Evolutionary conservation across 1,140 invertebrate species (phyloP).

Genomic region (Apis mellifera): DNA sequence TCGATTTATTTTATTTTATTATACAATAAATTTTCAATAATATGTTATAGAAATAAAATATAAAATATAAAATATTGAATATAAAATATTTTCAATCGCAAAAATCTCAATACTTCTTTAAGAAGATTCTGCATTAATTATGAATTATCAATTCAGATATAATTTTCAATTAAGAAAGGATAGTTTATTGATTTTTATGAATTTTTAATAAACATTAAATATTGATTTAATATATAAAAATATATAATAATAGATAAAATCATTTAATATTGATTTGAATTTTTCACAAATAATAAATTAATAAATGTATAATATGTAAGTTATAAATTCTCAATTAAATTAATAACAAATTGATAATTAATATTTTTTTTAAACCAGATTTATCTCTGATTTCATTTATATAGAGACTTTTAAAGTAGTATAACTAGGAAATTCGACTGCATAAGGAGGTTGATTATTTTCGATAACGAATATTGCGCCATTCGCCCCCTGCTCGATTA

Average conservation of each 20-base stretch:
- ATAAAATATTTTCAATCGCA: too few species aligned
- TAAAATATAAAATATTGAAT: too few species aligned
- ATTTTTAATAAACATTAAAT: background rate
- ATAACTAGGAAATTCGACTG: constrained; percentile 65
- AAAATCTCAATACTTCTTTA: too few species aligned
- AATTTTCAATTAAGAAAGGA: background rate
- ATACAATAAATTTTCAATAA: too few species aligned
- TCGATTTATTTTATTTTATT: too few species aligned
- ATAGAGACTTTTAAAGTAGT: constrained; percentile 28
- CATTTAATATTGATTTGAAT: background rate
- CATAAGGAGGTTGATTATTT: constrained; percentile 77
- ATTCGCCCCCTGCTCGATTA: constrained; percentile 77
- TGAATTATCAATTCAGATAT: background rate
- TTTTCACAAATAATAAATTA: background rate
- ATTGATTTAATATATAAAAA: too few species aligned
- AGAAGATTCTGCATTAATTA: background rate
- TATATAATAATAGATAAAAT: too few species aligned
- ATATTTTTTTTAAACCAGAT: too few species aligned
- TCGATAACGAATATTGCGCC: constrained; percentile 79
- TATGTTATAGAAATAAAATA: too few species aligned
- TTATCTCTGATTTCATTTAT: background rate
- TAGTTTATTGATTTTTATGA: constrained; percentile 1
- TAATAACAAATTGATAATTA: background rate
- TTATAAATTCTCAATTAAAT: background rate
- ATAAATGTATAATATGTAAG: background rate